A percentile compares a stretch with the other conserved stretches of the same genome.
Conservation (phyloP, 2,797 vertebrate genomes). For the Paratrypauchen microcephalus region DNA sequence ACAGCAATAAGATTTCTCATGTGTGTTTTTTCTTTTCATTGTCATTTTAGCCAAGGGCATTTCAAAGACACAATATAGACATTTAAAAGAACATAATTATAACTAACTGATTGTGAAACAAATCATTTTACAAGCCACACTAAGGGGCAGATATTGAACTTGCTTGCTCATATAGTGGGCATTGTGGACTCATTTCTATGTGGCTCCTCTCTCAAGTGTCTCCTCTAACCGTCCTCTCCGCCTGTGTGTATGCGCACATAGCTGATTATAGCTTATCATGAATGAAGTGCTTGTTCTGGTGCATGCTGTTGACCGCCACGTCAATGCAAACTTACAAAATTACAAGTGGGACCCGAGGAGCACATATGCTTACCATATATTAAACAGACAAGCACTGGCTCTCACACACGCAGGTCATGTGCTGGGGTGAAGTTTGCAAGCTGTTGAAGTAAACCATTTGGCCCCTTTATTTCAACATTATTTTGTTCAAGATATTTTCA, state of each 20-base stretch:
- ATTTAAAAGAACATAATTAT: conserved; percentile 2
- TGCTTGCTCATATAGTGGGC: not conserved
- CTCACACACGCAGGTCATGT: conserved; percentile 4
- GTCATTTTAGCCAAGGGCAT: not conserved
- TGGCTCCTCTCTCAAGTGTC: conserved; percentile 34
- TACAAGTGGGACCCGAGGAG: conserved; percentile 18
- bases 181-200: conserved; percentile 23
- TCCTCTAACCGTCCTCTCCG: conserved; percentile 54
- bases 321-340: conserved; percentile 22
- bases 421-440: not conserved
- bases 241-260: conserved; percentile 43
- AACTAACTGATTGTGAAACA: conserved; percentile 7
- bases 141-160: conserved; percentile 17
- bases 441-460: not conserved
- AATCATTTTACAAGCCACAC: conserved; percentile 5
- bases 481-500: not conserved
- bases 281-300: conserved; percentile 43
- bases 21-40: not conserved
- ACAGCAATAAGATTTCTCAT: no score
- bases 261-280: conserved; percentile 60
- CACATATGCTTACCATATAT: conserved; percentile 8
- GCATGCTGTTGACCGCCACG: conserved; percentile 34
- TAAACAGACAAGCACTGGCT: not conserved
- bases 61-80: not conserved
- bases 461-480: no score